These are phyloP conservation scores for Oedothorax gibbosus DNA, from an alignment of 1,140 invertebrate species.

Conservation along the genomic window DNA sequence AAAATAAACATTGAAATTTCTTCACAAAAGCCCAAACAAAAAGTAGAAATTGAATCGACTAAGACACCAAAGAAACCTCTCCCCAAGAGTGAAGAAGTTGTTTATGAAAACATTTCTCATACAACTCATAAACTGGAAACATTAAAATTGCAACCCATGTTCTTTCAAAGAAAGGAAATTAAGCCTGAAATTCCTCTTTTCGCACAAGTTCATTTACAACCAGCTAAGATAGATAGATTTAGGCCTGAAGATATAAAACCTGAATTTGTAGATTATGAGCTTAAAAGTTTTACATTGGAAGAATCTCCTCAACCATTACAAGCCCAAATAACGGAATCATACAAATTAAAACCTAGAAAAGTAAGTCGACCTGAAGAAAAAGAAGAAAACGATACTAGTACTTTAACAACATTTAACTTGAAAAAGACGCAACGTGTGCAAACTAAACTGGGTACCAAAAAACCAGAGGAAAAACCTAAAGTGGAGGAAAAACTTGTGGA, in stretches of 20 bases:
- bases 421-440: constrained; percentile 20
- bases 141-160: constrained; percentile 19
- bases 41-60: constrained; percentile 28
- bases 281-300: constrained; percentile 17
- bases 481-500: background rate
- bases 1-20: background rate
- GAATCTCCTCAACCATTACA: constrained; percentile 2
- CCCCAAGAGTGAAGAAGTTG: background rate
- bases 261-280: constrained; percentile 42
- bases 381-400: background rate
- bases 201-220: background rate
- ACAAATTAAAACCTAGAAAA: constrained; percentile 12
- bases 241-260: constrained; percentile 46
- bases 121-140: constrained; percentile 1
- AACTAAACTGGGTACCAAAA: constrained; percentile 2
- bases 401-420: constrained; percentile 11
- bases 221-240: constrained; percentile 25
- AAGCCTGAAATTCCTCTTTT: constrained; percentile 16
- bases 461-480: background rate
- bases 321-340: background rate
- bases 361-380: background rate
- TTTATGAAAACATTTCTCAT: constrained; percentile 29
- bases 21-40: constrained; percentile 39
- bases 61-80: background rate
- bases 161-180: constrained; percentile 19